phyloP scores from a whole-genome alignment of 2,113 vertebrate species.

The Crocuta crocuta region DNA sequence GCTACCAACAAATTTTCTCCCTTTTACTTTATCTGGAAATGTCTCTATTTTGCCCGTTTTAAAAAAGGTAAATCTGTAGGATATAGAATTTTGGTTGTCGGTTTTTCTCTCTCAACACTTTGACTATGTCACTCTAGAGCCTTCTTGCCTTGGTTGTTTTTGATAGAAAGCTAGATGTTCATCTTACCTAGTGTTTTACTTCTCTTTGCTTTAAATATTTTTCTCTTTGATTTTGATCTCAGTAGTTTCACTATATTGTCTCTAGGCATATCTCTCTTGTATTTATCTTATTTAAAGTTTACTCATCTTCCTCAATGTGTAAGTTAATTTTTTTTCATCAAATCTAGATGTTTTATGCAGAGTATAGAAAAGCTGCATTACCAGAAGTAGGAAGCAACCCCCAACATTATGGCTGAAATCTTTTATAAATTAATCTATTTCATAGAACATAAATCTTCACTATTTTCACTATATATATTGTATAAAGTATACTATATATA shows the following conservation, averaged over 20 bases:
- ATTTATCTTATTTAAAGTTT: not conserved
- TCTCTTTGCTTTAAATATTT: not conserved
- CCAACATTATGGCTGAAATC: not conserved
- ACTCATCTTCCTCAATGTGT: not conserved
- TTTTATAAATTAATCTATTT: not conserved
- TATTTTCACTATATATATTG: not conserved
- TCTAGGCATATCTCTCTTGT: not conserved
- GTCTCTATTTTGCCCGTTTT: not conserved
- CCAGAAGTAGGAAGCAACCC: not conserved
- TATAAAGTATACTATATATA: too few relatives aligned
- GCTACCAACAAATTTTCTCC: not conserved
- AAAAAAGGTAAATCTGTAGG: not conserved
- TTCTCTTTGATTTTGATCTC: not conserved
- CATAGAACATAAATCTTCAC: not conserved
- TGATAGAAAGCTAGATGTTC: not conserved
- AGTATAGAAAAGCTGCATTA: not conserved
- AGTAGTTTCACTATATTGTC: not conserved
- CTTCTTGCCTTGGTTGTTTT: not conserved
- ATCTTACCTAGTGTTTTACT: not conserved
- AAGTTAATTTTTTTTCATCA: not conserved
- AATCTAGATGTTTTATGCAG: not conserved
- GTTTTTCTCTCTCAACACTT: not conserved
- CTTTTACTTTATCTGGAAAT: not conserved
- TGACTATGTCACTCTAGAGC: not conserved
- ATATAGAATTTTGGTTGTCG: not conserved